Evolutionary conservation across 2,113 vertebrate species (phyloP).

Genomic region (Silurus meridionalis): DNA sequence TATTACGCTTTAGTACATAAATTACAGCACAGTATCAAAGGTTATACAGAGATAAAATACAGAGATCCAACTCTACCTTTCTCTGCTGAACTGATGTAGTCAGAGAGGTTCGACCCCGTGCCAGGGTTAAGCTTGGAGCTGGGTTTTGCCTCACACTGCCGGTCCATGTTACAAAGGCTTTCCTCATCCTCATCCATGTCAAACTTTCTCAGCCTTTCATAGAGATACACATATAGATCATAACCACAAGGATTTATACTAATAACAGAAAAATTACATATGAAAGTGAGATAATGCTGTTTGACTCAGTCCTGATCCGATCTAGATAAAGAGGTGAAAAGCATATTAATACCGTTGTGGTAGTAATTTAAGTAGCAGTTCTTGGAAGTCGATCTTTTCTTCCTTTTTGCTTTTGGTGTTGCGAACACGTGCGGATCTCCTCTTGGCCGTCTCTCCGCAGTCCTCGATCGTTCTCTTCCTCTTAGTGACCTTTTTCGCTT

Average conservation of each 20-base stretch:
- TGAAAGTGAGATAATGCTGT: background rate
- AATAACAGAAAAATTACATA: background rate
- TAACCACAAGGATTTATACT: background rate
- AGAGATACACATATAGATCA: background rate
- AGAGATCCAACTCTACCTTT: slow-evolving; percentile 72
- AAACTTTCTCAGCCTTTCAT: slow-evolving; percentile 83
- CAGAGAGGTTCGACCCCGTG: slow-evolving; percentile 71
- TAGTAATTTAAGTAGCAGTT: slow-evolving; percentile 91
- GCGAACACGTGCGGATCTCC: slow-evolving; percentile 92
- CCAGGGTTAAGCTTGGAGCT: slow-evolving; percentile 76
- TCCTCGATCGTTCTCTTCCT: slow-evolving; percentile 86
- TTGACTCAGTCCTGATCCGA: background rate
- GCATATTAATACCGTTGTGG: slow-evolving; percentile 81
- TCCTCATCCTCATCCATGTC: slow-evolving; percentile 93
- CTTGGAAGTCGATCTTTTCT: slow-evolving; percentile 97
- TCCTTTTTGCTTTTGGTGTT: slow-evolving; percentile 98
- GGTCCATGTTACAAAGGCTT: slow-evolving; percentile 83
- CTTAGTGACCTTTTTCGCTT: slow-evolving; percentile 89
- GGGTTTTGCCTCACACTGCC: slow-evolving; percentile 80
- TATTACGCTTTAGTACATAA: too few relatives aligned
- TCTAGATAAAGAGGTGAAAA: background rate
- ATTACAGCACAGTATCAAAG: background rate
- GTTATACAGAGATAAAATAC: background rate
- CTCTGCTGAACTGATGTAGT: slow-evolving; percentile 85
- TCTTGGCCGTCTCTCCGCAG: slow-evolving; percentile 89